These are phyloP conservation scores for Panorpa germanica DNA, from an alignment of 2,888 invertebrate species.

Conservation along the genomic window DNA sequence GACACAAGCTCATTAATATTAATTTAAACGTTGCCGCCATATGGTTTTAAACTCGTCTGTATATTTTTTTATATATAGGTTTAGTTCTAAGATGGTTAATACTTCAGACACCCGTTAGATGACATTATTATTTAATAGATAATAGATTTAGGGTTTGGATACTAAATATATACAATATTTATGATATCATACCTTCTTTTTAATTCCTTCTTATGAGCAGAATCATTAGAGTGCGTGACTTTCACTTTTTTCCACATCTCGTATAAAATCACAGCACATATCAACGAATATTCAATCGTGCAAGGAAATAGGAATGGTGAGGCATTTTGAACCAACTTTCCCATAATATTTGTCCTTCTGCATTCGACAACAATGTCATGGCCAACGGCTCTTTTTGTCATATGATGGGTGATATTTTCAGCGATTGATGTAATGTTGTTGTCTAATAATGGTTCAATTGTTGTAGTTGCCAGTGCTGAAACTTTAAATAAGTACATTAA, in stretches of 20 bases:
- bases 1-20: no score
- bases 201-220: constrained; percentile 68
- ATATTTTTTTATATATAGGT: no score
- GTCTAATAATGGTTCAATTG: not conserved
- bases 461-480: no score
- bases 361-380: constrained; percentile 20
- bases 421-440: not conserved
- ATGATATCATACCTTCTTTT: constrained; percentile 47
- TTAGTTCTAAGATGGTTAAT: no score
- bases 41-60: no score
- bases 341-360: constrained; percentile 35
- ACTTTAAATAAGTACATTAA: no score
- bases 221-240: constrained; percentile 35
- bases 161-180: no score
- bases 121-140: no score
- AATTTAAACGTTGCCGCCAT: no score
- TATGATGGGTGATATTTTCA: constrained; percentile 3
- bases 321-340: constrained; percentile 34
- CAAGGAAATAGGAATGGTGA: constrained; percentile 67
- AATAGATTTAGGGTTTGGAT: no score
- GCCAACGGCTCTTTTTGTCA: constrained; percentile 11
- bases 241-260: constrained; percentile 81
- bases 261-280: constrained; percentile 74
- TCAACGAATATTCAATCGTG: constrained; percentile 76
- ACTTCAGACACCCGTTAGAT: no score